Base-by-base conservation (phyloP, 2,797 vertebrate genomes). In the Epinephelus awoara region DNA sequence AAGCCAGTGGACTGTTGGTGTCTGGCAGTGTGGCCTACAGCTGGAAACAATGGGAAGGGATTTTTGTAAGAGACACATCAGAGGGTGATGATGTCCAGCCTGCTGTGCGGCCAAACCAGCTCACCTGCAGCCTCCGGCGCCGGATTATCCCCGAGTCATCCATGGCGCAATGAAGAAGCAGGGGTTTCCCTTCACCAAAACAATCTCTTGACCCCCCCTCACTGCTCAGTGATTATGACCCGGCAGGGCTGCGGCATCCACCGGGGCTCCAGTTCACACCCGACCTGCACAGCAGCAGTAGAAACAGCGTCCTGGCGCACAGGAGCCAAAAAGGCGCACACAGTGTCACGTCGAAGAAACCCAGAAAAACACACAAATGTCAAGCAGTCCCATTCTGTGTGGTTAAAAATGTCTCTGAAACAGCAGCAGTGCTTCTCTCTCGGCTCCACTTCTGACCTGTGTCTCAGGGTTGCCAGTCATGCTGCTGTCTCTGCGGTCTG, bases 81-180 rank as follows among this genome's bases (percentile, higher is more conserved):
- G 46, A 62, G 65, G 72, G n/a, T 13, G 69, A 12, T 5, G 65
- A 47, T 25, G 71, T 25, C n/a, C 61, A 67, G 38, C 1, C 46
- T 10, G 42, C 6, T 50, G 62, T 27, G 12, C 3, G 4, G 21
- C 21, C 50, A 8, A 40, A 58, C 21, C 61, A 21, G 51, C 94
- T 95, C 95, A 97, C 96, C 96, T 97, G 97, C 92, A 97, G 94
- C 93, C 96, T 94, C 84, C 97, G 89, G 89, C 97, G 96, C 77
- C 96, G 94, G 78, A 97, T 97, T 81, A 97, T 96, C 66, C 97
- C 96, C 38, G 96, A 96, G 91, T 97, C 96, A 88, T 97, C 96
- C 97, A 97, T 97, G 90, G 79, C 68, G 75, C 57, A 21, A 51
- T 18, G 52, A 65, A 56, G 56, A 59, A 25, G 42, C 5, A 66